Base-by-base conservation (phyloP, 2,797 vertebrate genomes). In the Danio albolineatus region DNA sequence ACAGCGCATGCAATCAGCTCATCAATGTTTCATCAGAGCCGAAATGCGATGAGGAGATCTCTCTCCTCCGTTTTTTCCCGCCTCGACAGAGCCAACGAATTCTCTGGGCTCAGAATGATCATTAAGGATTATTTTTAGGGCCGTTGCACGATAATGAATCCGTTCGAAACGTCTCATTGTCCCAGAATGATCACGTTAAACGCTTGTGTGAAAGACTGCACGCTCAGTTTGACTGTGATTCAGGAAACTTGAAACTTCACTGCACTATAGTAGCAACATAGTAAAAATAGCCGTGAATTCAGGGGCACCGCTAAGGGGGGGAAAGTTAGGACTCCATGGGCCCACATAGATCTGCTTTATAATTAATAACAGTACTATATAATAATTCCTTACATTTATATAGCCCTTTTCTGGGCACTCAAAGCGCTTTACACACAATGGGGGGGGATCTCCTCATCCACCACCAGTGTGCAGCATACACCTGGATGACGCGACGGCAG, bases 11-110 rank as follows among this genome's bases (percentile, higher is more conserved):
- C 81, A 76, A 82, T 86, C 73, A 78, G 46, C 74, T 84, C 81
- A 85, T 86, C 83, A 85, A 81, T 85, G 79, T 83, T 86, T 86
- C 74, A 88, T 85, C 83, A 84, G 49, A 81, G 49, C 75, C 79
- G 79, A 80, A 76, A 85, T 79, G 69, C 78, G 80, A 87, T 76
- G 72, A 79, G 81, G 56, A 82, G 73, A 67, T 51, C 78, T 9
- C 19, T 64, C 66, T 70, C 17, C 79, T 75, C 56, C 36, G 66
- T 74, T 54, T 62, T 66, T 71, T 28, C 28, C 19, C 0, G 6
- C 48, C 67, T 21, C 17, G 44, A 65, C 60, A 46, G 57, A 60
- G 14, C 43, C 5, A 73, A 51, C 41, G 36, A 19, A 73, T 43
- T 51, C 16, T 53, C 59, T n/a, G 51, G 74, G 43, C 61, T 51